Evolutionary conservation across 2,113 vertebrate species (phyloP), one percentile per base, ranked within the genome.

Genomic region (Pitta sordida): DNA sequence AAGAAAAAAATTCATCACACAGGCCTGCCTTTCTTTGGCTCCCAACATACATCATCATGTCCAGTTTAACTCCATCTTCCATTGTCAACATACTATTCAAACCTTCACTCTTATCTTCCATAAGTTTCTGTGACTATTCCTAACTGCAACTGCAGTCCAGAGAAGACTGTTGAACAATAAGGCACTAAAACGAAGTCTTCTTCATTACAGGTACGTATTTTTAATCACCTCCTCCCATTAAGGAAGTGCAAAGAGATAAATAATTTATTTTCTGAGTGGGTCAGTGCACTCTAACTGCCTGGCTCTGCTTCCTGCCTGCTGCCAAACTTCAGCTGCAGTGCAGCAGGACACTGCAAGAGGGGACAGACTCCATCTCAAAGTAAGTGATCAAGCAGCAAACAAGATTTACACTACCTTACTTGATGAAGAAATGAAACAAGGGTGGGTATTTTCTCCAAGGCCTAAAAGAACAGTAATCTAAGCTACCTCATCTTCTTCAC

Each of bases 211-310:
- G 52, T 74, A 48, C n/a, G n/a, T n/a, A n/a, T n/a, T 86, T 91
- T 89, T 78, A 85, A 90, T 74, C 68, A 86, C 86, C 58, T 44
- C 8, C 41, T 86, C 12, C 94, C 91, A 91, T 86, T 94, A 95
- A 89, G 56, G 51, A 82, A 94, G 86, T 18, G 62, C 30, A 85
- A 67, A 84, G 58, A 78, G 44, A 88, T 15, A n/a, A 56, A 39
- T 79, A 83, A 91, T 93, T 86, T 94, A 48, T 83, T 75, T 91
- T 84, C 68, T 0, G 17, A 67, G 89, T 5, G 37, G 64, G 77
- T 92, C 95, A 95, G 43, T 48, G 74, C 64, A 69, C 76, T 81
- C 67, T 62, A 68, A 63, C 65, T 65, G 73, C 64, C 49, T 39
- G 58, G 59, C 49, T 56, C 65, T 52, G 67, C 29, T 41, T 62